These are phyloP conservation scores for Chrosomus eos DNA, from an alignment of 2,797 vertebrate species.

Conservation along the genomic window DNA sequence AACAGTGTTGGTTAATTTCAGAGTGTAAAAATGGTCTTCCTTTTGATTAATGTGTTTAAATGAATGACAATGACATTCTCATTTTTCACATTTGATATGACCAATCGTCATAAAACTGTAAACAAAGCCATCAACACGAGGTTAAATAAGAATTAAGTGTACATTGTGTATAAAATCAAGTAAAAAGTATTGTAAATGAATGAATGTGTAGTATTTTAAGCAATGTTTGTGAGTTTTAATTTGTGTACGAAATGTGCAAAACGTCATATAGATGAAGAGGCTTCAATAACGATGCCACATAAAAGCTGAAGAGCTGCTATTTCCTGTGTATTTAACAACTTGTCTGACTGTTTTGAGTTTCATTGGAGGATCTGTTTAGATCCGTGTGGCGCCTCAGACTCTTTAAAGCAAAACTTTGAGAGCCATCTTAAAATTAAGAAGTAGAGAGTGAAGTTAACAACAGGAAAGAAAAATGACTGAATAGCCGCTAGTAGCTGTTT, in stretches of 20 bases:
- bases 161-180: neutral
- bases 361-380: slow-evolving; percentile 51
- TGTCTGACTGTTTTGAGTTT: slow-evolving; percentile 58
- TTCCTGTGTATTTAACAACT: slow-evolving; percentile 56
- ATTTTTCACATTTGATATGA: neutral
- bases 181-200: neutral
- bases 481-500: neutral
- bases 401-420: slow-evolving; percentile 41
- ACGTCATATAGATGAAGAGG: slow-evolving; percentile 35
- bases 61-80: too few species aligned
- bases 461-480: neutral
- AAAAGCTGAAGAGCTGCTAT: slow-evolving; percentile 51
- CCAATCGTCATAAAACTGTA: neutral
- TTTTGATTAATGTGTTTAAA: neutral
- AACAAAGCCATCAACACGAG: neutral
- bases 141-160: neutral
- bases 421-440: slow-evolving; percentile 38
- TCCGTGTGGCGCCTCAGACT: slow-evolving; percentile 41
- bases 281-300: slow-evolving; percentile 53
- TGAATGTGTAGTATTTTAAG: neutral
- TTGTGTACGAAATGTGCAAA: slow-evolving; percentile 39
- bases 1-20: neutral
- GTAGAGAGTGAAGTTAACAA: slow-evolving; percentile 34
- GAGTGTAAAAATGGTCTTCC: neutral
- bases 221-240: slow-evolving; percentile 28